Conservation (phyloP, 92 coral and sea anemone genomes). For the Epizoanthus scotinus region DNA sequence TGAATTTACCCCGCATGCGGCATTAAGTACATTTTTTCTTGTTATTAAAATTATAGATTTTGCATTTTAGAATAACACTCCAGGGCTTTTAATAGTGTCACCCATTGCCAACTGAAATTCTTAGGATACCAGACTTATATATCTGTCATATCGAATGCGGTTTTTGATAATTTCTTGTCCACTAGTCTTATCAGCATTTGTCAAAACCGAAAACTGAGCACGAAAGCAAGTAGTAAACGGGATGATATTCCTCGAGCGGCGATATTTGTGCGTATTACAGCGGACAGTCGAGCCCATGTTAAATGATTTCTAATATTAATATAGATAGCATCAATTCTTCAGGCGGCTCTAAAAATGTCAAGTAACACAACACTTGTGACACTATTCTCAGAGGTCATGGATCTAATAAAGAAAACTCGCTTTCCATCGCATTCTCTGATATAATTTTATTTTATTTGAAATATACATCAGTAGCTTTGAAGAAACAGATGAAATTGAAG, state of each 20-base stretch:
- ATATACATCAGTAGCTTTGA: not conserved
- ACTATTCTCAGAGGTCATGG: not conserved
- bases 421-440: not conserved
- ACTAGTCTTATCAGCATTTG: too few relatives aligned
- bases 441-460: not conserved
- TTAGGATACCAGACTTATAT: not conserved
- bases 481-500: not conserved
- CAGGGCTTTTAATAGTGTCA: not conserved
- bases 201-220: too few relatives aligned
- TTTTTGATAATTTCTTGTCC: not conserved
- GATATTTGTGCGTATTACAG: not conserved
- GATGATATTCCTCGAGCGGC: too few relatives aligned
- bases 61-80: not conserved
- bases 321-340: not conserved
- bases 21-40: too few relatives aligned
- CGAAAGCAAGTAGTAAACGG: too few relatives aligned
- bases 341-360: not conserved
- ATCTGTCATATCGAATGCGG: not conserved
- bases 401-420: not conserved
- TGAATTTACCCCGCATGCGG: too few relatives aligned
- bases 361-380: constrained; percentile 34
- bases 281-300: not conserved
- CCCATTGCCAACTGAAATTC: not conserved
- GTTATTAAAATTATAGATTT: not conserved
- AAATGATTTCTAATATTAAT: constrained; percentile 16